These are phyloP conservation scores for Geotria australis DNA, from an alignment of 2,797 vertebrate genomes.

Conservation along the genomic window DNA sequence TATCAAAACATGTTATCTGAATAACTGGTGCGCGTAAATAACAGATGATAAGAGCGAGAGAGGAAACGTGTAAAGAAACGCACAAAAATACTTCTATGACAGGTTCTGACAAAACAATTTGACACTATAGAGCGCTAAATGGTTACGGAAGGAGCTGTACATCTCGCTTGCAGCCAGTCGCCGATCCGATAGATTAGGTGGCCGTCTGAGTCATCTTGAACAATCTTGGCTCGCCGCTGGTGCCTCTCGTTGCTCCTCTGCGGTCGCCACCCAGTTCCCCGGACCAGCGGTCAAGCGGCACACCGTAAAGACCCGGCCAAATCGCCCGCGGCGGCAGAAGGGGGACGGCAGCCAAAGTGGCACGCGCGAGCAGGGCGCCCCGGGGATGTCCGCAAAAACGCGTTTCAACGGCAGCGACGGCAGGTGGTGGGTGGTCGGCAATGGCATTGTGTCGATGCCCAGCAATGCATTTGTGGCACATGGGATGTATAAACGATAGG, in stretches of 20 bases:
- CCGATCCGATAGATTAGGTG: conserved; percentile 70
- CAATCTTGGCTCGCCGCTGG: conserved; percentile 34
- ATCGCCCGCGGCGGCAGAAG: background rate
- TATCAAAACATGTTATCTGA: too few species aligned
- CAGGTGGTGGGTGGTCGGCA: background rate
- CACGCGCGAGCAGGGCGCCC: too few species aligned
- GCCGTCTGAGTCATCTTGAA: conserved; percentile 54
- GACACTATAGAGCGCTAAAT: too few species aligned
- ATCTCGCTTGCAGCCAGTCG: conserved; percentile 71
- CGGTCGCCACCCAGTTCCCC: background rate
- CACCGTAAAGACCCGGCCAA: background rate
- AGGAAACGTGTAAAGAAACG: background rate
- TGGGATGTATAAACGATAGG: background rate
- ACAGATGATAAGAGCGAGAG: background rate
- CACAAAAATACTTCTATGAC: too few species aligned
- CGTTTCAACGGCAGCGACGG: background rate
- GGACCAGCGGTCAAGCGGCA: background rate
- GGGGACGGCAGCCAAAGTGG: background rate
- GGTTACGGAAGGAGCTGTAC: conserved; percentile 49
- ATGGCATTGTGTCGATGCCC: background rate
- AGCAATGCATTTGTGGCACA: background rate
- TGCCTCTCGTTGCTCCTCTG: conserved; percentile 33
- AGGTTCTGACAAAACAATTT: too few species aligned
- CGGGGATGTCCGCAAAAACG: too few species aligned
- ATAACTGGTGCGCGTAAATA: background rate